Evolutionary conservation across 2,888 invertebrate species (phyloP).

Genomic region (Sericinus montela): DNA sequence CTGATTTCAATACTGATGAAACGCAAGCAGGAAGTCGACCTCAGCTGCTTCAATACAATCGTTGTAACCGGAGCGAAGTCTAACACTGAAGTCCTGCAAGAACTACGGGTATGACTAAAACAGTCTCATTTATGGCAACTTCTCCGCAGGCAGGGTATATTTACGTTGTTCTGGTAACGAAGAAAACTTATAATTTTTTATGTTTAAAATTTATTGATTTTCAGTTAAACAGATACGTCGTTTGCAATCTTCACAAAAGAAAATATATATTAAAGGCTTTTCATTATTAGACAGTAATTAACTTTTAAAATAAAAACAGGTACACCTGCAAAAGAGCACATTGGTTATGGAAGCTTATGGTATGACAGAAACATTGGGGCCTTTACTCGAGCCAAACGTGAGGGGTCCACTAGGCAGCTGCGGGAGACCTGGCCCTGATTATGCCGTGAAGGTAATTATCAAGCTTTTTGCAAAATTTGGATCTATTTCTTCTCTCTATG

Average conservation of each 20-base stretch:
- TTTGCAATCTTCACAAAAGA: too few relatives aligned
- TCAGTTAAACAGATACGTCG: too few relatives aligned
- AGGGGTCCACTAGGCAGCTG: constrained; percentile 42
- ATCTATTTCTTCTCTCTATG: too few relatives aligned
- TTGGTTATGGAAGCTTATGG: constrained; percentile 43
- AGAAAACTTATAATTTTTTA: too few relatives aligned
- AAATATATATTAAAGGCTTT: too few relatives aligned
- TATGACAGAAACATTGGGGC: constrained; percentile 52
- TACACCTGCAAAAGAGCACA: constrained; percentile 31
- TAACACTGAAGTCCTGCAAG: constrained; percentile 27
- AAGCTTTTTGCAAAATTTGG: too few relatives aligned
- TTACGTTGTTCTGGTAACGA: too few relatives aligned
- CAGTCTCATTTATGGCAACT: too few relatives aligned
- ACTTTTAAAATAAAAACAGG: constrained; percentile 26
- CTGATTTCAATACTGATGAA: constrained; percentile 33
- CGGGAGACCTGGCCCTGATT: constrained; percentile 29
- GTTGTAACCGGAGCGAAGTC: constrained; percentile 41
- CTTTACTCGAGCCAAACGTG: constrained; percentile 30
- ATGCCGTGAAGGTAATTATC: constrained; percentile 45
- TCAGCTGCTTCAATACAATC: constrained; percentile 41
- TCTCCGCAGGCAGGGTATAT: too few relatives aligned
- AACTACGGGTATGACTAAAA: constrained; percentile 37
- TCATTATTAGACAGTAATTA: too few relatives aligned
- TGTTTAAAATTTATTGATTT: too few relatives aligned
- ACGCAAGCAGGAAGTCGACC: constrained; percentile 43